Evolutionary conservation across 2,888 invertebrate genomes (phyloP).

Genomic region (Spatulosminthurus flaviceps): DNA sequence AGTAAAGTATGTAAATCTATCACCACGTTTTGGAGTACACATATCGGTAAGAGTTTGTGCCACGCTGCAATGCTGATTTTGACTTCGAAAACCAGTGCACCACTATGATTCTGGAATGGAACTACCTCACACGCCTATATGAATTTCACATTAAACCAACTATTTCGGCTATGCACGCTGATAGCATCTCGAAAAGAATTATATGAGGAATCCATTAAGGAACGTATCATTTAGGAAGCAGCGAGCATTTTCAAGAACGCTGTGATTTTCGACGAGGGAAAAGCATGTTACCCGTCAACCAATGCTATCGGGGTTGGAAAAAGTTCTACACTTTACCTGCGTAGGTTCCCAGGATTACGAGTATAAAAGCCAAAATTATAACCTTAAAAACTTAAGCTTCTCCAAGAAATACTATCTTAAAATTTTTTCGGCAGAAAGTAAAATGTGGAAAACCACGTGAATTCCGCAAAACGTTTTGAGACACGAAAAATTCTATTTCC

Average conservation of each 20-base stretch:
- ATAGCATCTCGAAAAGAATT: slow-evolving; percentile 5
- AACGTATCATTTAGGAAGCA: slow-evolving; percentile 14
- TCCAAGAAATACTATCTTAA: no score
- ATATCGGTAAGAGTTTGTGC: neutral
- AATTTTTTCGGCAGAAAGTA: no score
- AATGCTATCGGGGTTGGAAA: no score
- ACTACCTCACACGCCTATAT: neutral
- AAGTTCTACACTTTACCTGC: no score
- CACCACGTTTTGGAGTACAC: neutral
- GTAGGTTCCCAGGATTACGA: no score
- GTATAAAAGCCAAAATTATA: no score
- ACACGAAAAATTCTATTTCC: no score
- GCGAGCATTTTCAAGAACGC: neutral
- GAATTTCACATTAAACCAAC: neutral
- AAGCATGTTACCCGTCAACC: no score
- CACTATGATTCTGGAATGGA: neutral
- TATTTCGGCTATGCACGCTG: neutral
- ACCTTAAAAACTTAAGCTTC: no score
- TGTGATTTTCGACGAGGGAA: slow-evolving; percentile 5
- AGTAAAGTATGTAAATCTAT: neutral
- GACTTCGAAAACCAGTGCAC: neutral
- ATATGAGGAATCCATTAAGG: slow-evolving; percentile 10
- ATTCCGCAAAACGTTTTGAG: no score
- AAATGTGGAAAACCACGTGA: no score
- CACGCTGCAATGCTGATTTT: slow-evolving; percentile 19